Percentiles rank a stretch among this genome's conserved stretches.
These are phyloP conservation scores for Asteroscopus sphinx DNA, from an alignment of 2,888 invertebrate species.

Conservation along the genomic window DNA sequence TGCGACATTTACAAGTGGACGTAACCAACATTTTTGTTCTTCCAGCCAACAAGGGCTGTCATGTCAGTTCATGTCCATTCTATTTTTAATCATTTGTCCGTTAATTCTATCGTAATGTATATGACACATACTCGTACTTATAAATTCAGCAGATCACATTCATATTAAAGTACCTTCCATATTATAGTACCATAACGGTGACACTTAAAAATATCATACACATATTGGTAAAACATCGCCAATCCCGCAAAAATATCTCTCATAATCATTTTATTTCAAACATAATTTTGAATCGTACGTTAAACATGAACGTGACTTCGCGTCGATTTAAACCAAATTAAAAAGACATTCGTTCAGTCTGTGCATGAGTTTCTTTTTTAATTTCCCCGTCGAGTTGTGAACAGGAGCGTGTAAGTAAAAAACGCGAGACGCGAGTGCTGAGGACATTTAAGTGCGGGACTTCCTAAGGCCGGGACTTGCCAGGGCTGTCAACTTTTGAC, in stretches of 20 bases:
- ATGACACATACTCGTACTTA: too few species aligned
- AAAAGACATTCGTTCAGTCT: conserved; percentile 52
- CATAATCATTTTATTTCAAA: conserved; percentile 5
- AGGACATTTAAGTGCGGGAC: conserved; percentile 67
- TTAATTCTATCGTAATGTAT: too few species aligned
- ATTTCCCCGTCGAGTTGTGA: conserved; percentile 57
- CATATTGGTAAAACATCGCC: not conserved
- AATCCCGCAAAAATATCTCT: conserved; percentile 6
- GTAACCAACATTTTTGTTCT: too few species aligned
- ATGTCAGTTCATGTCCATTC: too few species aligned
- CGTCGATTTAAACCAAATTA: conserved; percentile 54
- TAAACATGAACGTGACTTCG: conserved; percentile 49
- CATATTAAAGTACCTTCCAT: too few species aligned
- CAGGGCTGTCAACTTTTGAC: conserved; percentile 58
- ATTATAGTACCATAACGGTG: too few species aligned
- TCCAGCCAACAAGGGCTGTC: too few species aligned
- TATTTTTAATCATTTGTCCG: too few species aligned
- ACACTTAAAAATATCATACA: not conserved
- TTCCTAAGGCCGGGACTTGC: conserved; percentile 52
- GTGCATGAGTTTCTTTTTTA: conserved; percentile 60
- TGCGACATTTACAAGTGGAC: too few species aligned
- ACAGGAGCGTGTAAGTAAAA: conserved; percentile 65
- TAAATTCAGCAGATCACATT: too few species aligned
- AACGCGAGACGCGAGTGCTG: conserved; percentile 57
- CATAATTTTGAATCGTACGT: conserved; percentile 15